Base-by-base conservation (phyloP, 2,797 vertebrate genomes). In the Anguilla pacifica region DNA sequence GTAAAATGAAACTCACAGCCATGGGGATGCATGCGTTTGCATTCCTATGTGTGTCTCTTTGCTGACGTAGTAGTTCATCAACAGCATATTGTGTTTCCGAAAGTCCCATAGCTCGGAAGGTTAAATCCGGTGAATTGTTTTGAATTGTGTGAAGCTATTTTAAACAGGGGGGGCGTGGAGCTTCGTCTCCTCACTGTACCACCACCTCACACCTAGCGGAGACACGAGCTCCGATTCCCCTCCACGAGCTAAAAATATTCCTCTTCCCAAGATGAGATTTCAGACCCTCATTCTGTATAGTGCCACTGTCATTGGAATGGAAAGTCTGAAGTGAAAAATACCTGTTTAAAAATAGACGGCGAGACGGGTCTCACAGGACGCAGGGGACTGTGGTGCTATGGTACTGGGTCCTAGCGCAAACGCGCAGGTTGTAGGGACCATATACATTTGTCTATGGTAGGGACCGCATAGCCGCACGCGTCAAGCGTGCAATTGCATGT, bases 291-390 rank as follows among this genome's bases (percentile, higher is more conserved):
- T 93, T 88, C 90, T 88, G 31, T 86, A 85, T 81, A 87, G 90
- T 91, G 85, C 59, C 89, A 90, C 57, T 84, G 91, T 87, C 85
- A 88, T 91, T 93, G 91, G 86, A 88, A 90, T 94, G 93, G 93
- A 95, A 95, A 96, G 88, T 95, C 94, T 94, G 91, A 91, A 92
- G 87, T 90, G 83, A 86, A 88, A 92, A 94, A 96, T 94, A 90
- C 91, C 92, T 13, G 0, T 13, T 89, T 94, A 96, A 95, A 96
- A 95, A 96, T 95, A 96, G 93, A 53, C 72, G 82, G 74, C 2
- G 28, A 84, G 49, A 81, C 82, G 19, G 87, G 77, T 59, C 28
- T 53, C 61, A 35, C 7, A 25, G 59, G 64, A n/a, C 81, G 57
- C 81, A 81, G 43, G 35, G 9, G 61, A 67, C 49, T 25, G 81